A percentile compares a stretch with the other conserved stretches of the same genome.
Conservation (phyloP, 2,797 vertebrate species). For the Spondyliosoma cantharus region DNA sequence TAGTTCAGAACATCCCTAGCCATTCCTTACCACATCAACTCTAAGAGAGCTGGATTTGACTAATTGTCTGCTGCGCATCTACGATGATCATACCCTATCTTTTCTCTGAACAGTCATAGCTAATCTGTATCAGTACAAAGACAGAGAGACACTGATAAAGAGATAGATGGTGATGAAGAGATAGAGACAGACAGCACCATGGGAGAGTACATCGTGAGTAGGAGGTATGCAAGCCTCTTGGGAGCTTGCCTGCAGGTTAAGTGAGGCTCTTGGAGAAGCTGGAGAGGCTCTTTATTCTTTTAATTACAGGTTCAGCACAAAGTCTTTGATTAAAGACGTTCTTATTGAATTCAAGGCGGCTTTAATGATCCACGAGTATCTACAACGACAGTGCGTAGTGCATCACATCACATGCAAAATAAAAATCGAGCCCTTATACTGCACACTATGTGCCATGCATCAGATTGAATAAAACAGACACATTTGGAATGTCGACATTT, state of each 20-base stretch:
- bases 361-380: constrained; percentile 25
- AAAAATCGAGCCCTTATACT: background rate
- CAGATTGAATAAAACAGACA: background rate
- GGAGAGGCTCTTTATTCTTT: constrained; percentile 72
- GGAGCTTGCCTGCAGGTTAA: constrained; percentile 78
- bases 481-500: background rate
- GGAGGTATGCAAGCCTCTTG: constrained; percentile 69
- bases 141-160: constrained; percentile 24
- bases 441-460: background rate
- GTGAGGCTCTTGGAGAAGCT: constrained; percentile 69
- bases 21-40: background rate
- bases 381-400: constrained; percentile 2
- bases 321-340: constrained; percentile 74
- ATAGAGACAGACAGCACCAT: constrained; percentile 47
- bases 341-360: constrained; percentile 52
- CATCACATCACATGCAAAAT: constrained; percentile 17
- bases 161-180: constrained; percentile 32
- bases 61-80: background rate
- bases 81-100: background rate
- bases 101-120: background rate
- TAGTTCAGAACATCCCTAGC: no score
- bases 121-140: constrained; percentile 9
- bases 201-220: constrained; percentile 65
- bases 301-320: constrained; percentile 72
- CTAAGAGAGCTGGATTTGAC: background rate